phyloP scores from a whole-genome alignment of 2,113 vertebrate species.

The Aramus guarauna region DNA sequence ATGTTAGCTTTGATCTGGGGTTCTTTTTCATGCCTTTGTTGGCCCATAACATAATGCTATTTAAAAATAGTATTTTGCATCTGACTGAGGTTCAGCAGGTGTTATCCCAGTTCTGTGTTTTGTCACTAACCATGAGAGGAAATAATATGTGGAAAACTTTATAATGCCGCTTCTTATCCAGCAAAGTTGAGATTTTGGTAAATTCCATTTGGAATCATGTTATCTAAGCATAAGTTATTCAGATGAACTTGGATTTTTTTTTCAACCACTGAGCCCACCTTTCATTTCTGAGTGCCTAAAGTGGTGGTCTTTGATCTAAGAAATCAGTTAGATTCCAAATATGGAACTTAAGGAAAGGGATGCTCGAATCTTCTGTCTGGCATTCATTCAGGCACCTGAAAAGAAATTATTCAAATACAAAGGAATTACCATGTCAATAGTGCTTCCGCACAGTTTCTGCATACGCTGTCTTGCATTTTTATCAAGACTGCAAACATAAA shows the following conservation, averaged over 20 bases:
- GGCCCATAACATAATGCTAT: not conserved
- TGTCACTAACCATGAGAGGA: not conserved
- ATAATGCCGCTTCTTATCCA: not conserved
- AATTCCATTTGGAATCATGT: not conserved
- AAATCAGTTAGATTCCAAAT: slow-evolving; percentile 33
- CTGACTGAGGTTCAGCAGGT: not conserved
- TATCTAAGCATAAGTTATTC: not conserved
- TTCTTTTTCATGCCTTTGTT: not conserved
- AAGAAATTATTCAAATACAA: slow-evolving; percentile 77
- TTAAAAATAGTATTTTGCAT: not conserved
- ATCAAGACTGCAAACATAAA: slow-evolving; percentile 70
- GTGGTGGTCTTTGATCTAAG: slow-evolving; percentile 48
- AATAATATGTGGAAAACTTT: not conserved
- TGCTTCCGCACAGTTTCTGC: slow-evolving; percentile 67
- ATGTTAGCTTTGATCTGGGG: not conserved
- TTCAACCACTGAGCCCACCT: not conserved
- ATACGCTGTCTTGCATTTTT: slow-evolving; percentile 76
- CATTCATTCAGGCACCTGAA: slow-evolving; percentile 72
- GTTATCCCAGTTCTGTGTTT: not conserved
- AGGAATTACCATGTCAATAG: slow-evolving; percentile 80
- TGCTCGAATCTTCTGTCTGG: slow-evolving; percentile 53
- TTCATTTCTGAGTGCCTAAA: slow-evolving; percentile 11
- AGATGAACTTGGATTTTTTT: not conserved
- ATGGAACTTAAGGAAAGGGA: slow-evolving; percentile 30
- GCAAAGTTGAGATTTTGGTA: not conserved